Percentiles rank a stretch among this genome's conserved stretches.
Evolutionary conservation across 2,113 vertebrate genomes (phyloP).

Genomic region (Cynoglossus semilaevis): DNA sequence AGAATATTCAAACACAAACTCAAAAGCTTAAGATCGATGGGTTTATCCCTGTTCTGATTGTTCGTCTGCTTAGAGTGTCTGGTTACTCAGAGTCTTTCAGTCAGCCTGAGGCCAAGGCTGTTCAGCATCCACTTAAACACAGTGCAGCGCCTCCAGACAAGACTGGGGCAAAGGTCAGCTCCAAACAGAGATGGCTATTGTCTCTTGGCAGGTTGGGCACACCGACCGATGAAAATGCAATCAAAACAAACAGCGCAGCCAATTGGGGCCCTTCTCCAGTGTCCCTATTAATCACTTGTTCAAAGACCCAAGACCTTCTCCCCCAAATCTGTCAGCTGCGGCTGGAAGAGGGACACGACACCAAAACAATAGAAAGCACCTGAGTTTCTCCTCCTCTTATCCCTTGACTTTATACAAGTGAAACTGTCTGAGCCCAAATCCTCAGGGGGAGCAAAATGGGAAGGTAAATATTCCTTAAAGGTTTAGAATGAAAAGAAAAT

Average conservation of each 20-base stretch:
- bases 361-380: slow-evolving; percentile 72
- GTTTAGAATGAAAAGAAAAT: slow-evolving; percentile 32
- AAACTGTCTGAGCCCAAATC: slow-evolving; percentile 47
- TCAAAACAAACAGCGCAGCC: slow-evolving; percentile 79
- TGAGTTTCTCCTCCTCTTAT: slow-evolving; percentile 59
- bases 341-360: slow-evolving; percentile 71
- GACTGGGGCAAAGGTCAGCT: slow-evolving; percentile 72
- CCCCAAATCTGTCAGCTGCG: slow-evolving; percentile 63
- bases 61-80: slow-evolving; percentile 64
- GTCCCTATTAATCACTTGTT: slow-evolving; percentile 79
- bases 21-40: not conserved
- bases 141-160: slow-evolving; percentile 70
- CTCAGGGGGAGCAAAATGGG: slow-evolving; percentile 25
- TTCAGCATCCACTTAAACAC: slow-evolving; percentile 76
- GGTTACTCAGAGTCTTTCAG: slow-evolving; percentile 70
- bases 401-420: slow-evolving; percentile 47
- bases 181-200: slow-evolving; percentile 76
- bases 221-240: slow-evolving; percentile 78
- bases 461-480: slow-evolving; percentile 20
- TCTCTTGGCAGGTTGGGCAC: slow-evolving; percentile 77
- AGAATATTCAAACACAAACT: not conserved
- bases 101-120: slow-evolving; percentile 74
- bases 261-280: slow-evolving; percentile 71
- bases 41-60: slow-evolving; percentile 28
- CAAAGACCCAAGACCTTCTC: slow-evolving; percentile 67